Conservation (phyloP, 2,113 vertebrate genomes). For the Mastomys coucha region DNA sequence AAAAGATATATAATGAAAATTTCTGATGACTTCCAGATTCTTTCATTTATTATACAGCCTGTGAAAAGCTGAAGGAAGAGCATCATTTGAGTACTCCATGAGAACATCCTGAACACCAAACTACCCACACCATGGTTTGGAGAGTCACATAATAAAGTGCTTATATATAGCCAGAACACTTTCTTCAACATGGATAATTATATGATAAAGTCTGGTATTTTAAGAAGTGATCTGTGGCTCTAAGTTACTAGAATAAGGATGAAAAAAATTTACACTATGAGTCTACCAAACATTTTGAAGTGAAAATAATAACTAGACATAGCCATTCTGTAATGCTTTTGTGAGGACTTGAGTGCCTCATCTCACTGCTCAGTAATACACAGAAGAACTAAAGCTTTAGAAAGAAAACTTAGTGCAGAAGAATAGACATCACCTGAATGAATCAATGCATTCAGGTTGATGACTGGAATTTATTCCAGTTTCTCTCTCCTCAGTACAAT, state of each 20-base stretch:
- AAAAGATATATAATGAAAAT: neutral
- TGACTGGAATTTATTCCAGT: neutral
- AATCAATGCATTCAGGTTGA: neutral
- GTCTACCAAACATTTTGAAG: neutral
- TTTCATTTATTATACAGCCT: neutral
- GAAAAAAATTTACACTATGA: neutral
- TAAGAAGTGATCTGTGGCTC: neutral
- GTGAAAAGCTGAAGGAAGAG: neutral
- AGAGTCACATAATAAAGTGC: neutral
- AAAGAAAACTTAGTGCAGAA: neutral
- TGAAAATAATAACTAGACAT: neutral
- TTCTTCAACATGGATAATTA: neutral
- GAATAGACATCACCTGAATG: neutral
- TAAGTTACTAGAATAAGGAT: neutral
- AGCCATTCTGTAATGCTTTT: neutral
- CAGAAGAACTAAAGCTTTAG: neutral
- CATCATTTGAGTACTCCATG: neutral
- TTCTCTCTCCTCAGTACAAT: neutral
- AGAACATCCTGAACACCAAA: neutral
- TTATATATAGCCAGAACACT: neutral
- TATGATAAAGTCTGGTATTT: neutral
- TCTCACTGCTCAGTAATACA: neutral
- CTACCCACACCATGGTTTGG: neutral
- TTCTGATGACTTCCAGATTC: neutral
- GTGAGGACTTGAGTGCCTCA: neutral